Evolutionary conservation across 1,140 invertebrate genomes (phyloP), one percentile per base, ranked within the genome.

Genomic region (Drosophila sucinea): DNA sequence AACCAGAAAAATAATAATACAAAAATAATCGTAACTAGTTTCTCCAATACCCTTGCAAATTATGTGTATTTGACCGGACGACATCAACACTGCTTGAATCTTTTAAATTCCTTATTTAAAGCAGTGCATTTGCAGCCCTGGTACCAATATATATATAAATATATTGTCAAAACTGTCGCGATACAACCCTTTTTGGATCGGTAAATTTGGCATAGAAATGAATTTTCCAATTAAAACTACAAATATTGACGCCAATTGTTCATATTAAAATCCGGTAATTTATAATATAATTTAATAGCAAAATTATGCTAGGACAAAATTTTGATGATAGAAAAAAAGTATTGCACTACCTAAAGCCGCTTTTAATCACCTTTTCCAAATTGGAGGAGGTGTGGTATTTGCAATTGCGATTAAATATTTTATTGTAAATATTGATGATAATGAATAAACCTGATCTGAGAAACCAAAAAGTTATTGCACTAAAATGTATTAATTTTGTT

Each of bases 61-160:
- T 81, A 17, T 17, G 17, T 17, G 17, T 17, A 17, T 17, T 17
- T 17, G 17, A 17, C 17, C 17, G 17, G 17, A 17, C 17, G 17
- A 17, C 17, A 17, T 80, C 77, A 84, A 79, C 27, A 60, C 69
- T 70, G 60, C 63, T 60, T 60, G 25, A 54, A 63, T 58, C 30
- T 38, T 35, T 44, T 17, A 17, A 17, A 17, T 17, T 17, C 17
- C 17, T 17, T 17, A 57, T 67, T 44, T 47, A 38, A 33, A 33
- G 32, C 32, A 33, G 32, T 33, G 32, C 5, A 33, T 33, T 33
- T 5, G 5, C 32, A 33, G 32, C 32, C 32, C 32, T 33, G 32
- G 3, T 33, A 30, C 25, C 30, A 35, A 23, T 40, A 32, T 30
- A 38, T 29, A 10, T 40, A n/a, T 41, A 35, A 32, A 3, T 41